Percentiles rank a stretch among this genome's conserved stretches.
phyloP scores from a whole-genome alignment of 2,797 vertebrate species.

The Clarias laeviceps region DNA sequence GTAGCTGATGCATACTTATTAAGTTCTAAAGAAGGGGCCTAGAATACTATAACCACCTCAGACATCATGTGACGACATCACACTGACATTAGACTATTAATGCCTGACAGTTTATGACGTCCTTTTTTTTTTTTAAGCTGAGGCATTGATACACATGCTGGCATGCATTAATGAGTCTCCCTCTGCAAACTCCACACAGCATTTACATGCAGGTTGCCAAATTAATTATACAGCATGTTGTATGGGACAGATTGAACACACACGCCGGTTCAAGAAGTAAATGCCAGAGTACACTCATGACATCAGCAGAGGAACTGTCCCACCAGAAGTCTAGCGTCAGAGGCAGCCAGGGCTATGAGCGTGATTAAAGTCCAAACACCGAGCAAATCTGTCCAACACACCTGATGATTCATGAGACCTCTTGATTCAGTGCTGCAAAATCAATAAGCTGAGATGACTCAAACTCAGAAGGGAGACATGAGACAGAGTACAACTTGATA shows the following conservation, averaged over 20 bases:
- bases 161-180: background rate
- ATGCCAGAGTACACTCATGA: background rate
- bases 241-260: background rate
- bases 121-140: background rate
- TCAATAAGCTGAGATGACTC: conserved; percentile 11
- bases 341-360: background rate
- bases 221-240: background rate
- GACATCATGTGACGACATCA: background rate
- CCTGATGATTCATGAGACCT: background rate
- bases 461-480: conserved; percentile 1
- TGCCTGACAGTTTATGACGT: background rate
- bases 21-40: background rate
- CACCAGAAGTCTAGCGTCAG: conserved; percentile 5
- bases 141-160: background rate
- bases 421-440: background rate
- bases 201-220: background rate
- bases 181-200: background rate
- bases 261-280: background rate
- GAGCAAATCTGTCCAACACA: conserved; percentile 6
- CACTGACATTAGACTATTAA: background rate
- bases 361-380: background rate
- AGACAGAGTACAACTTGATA: background rate
- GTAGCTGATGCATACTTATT: background rate
- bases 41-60: background rate
- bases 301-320: no score